Evolutionary conservation across 2,113 vertebrate species (phyloP), one percentile per base, ranked within the genome.

Genomic region (Hippocampus guttulatus): DNA sequence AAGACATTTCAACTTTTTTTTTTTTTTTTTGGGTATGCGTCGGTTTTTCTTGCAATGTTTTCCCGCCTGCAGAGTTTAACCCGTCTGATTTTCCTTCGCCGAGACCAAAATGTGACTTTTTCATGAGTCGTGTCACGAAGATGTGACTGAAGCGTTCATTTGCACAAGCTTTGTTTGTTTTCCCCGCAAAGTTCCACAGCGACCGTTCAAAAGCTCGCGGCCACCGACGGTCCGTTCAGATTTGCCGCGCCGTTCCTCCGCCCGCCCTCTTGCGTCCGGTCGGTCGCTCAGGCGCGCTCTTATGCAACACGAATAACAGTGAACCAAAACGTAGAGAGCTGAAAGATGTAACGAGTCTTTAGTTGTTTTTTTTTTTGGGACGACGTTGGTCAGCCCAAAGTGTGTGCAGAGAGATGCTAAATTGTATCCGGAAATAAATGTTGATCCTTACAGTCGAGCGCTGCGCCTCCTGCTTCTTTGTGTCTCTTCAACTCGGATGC

Each of bases 351-450:
- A 78, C 71, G 49, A 64, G 25, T 27, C 78, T 88, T 91, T 88
- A 81, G 77, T 87, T 75, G 81, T 85, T 87, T 75, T 20, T 33
- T 61, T 15, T 78, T 73, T 33, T 72, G 74, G 8, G 43, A 63
- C 38, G 51, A 79, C 67, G 71, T 87, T 87, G 83, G 86, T 66
- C 73, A 64, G 81, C 78, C 84, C 81, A 85, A 90, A 90, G 90
- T 94, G 73, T 64, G 83, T 14, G 8, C n/a, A 77, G 87, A 90
- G 71, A 27, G 91, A 89, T 89, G 89, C 89, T 90, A 92, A 92
- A 92, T 87, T 89, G 88, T 92, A 91, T 89, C 92, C 94, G 89
- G 93, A 90, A 94, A 89, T 94, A 90, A 86, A 93, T 89, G 92
- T 87, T 90, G 89, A 90, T 90, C 91, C 92, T 91, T 90, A 89